These are phyloP conservation scores for Parazoanthus atlanticus DNA, from an alignment of 92 coral and sea anemone genomes.

Conservation along the genomic window DNA sequence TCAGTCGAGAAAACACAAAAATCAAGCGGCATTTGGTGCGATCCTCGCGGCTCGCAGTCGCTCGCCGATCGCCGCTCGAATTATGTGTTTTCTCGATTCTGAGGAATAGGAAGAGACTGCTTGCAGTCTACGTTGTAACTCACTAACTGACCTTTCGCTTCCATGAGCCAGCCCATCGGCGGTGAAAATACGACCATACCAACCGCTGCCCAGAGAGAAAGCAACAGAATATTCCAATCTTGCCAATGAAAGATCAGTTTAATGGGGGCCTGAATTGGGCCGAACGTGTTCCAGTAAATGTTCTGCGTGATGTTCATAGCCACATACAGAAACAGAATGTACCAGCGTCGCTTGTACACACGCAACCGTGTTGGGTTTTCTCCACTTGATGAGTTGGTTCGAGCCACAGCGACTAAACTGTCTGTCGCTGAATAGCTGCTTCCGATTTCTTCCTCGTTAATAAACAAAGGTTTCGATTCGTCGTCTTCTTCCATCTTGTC, in stretches of 20 bases:
- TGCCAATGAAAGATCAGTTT: slow-evolving; percentile 59
- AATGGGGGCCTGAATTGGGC: slow-evolving; percentile 61
- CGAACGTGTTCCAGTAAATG: slow-evolving; percentile 57
- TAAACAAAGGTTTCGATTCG: not conserved
- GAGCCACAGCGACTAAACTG: not conserved
- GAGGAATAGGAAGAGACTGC: too few relatives aligned
- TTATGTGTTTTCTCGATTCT: too few relatives aligned
- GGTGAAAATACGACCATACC: not conserved
- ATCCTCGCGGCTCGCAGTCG: too few relatives aligned
- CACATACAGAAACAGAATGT: slow-evolving; percentile 44
- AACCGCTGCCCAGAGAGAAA: slow-evolving; percentile 35
- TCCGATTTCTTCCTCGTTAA: not conserved
- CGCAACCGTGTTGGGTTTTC: not conserved
- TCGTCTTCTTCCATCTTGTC: not conserved
- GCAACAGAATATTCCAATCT: slow-evolving; percentile 22
- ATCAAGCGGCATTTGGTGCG: too few relatives aligned
- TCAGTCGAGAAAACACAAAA: too few relatives aligned
- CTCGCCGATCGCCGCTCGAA: too few relatives aligned
- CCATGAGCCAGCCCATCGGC: slow-evolving; percentile 29
- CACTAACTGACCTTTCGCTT: slow-evolving; percentile 9
- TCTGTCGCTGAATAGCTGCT: not conserved
- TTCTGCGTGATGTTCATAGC: slow-evolving; percentile 40
- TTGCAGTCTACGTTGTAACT: not conserved
- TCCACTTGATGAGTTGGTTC: not conserved
- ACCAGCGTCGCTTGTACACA: slow-evolving; percentile 63